A percentile compares a stretch with the other conserved stretches of the same genome.
phyloP scores from a whole-genome alignment of 1,140 invertebrate species.

The Eupristina koningsbergeri region DNA sequence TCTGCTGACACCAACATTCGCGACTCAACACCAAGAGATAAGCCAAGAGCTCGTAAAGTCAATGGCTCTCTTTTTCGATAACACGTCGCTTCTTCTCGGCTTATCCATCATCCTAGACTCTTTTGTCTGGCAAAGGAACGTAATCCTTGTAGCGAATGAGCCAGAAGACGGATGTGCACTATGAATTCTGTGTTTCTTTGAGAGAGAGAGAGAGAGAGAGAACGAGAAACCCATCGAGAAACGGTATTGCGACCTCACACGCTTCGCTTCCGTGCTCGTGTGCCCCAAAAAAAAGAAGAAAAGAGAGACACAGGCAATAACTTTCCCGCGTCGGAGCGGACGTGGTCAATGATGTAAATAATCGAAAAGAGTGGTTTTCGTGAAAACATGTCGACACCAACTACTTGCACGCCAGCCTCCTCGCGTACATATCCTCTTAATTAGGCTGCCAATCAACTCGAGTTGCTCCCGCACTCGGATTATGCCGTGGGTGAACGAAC shows the following conservation, averaged over 20 bases:
- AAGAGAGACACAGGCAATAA: too few relatives aligned
- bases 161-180: too few relatives aligned
- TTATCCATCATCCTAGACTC: neutral
- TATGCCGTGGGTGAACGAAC: slow-evolving; percentile 1
- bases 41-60: neutral
- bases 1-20: neutral
- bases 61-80: neutral
- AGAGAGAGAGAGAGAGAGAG: too few relatives aligned
- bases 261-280: neutral
- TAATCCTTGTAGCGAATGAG: neutral
- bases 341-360: neutral
- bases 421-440: neutral
- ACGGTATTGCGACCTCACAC: slow-evolving; percentile 27
- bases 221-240: too few relatives aligned
- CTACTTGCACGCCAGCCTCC: neutral
- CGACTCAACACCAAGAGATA: neutral
- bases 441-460: slow-evolving; percentile 2
- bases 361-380: neutral
- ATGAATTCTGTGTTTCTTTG: too few relatives aligned
- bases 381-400: too few relatives aligned
- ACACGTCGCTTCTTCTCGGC: neutral
- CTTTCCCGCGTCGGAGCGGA: neutral
- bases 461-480: neutral
- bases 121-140: neutral
- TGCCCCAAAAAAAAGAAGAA: neutral